Base-by-base conservation (phyloP, 1,140 invertebrate genomes). In the Centruroides sculpturatus region DNA sequence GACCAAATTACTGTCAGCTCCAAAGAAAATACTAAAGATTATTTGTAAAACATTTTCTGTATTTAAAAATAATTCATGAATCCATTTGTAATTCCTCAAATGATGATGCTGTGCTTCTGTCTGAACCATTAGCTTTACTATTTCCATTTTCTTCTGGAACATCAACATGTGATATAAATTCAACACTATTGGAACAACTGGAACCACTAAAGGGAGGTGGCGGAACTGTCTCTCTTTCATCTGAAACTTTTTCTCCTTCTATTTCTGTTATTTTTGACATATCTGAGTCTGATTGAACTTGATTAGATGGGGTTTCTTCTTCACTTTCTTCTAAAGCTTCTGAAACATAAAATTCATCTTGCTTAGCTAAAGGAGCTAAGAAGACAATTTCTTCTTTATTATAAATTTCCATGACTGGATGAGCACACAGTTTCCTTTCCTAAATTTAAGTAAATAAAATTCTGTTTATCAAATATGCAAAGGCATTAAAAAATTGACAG, bases 321-420 rank as follows among this genome's bases (percentile, higher is more conserved):
- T 66, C 58, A 49, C 61, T 63, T 34, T 65, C 69, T 59, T 68
- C 66, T 41, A 62, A 63, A 12, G 69, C 70, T 61, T 76, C 75
- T 51, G 71, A 70, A 3, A 77, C 75, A 63, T 73, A 77, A 65
- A 77, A 77, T 55, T 76, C 74, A 56, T 41, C 71, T 62, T 78
- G 76, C 56, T 70, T 72, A 5, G 76, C 71, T 35, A 78, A 65
- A 8, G 77, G 77, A 5, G 73, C 72, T 55, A 76, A 66, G 65
- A 76, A 78, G 9, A 70, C 55, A 10, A 78, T 77, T 49, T 64
- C 62, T 6, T 67, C 58, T 13, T 66, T 61, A 66, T 76, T 71
- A 64, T 77, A 78, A 8, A 77, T 67, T 67, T 78, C 77, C 6
- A 78, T 66, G 55, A 73, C 70, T 34, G 77, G 77, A 66, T 76